These are phyloP conservation scores for Malurus cyaneus DNA, from an alignment of 2,113 vertebrate species.

Conservation along the genomic window DNA sequence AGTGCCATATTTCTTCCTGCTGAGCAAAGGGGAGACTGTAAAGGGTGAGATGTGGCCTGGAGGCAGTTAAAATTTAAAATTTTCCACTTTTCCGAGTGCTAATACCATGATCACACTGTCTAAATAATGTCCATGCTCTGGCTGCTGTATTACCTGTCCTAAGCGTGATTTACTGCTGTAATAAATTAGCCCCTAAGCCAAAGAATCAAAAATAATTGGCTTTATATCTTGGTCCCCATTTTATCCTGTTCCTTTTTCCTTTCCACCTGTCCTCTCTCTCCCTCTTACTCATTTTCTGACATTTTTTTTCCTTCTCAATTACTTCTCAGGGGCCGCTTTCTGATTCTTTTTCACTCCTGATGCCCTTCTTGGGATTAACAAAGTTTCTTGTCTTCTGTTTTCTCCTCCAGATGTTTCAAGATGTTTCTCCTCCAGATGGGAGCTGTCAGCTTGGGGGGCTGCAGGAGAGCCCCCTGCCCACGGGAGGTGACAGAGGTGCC, in stretches of 20 bases:
- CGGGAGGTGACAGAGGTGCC: neutral
- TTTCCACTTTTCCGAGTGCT: slow-evolving; percentile 10
- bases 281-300: neutral
- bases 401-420: neutral
- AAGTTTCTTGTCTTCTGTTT: neutral
- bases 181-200: slow-evolving; percentile 33
- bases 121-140: slow-evolving; percentile 4
- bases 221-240: neutral
- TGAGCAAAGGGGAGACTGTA: neutral
- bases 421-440: too few relatives aligned
- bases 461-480: neutral
- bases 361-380: neutral
- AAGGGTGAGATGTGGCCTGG: neutral
- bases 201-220: slow-evolving; percentile 52
- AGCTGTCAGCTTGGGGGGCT: neutral
- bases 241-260: neutral
- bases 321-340: neutral
- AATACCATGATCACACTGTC: neutral
- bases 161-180: neutral
- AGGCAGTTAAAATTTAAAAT: neutral
- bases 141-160: neutral
- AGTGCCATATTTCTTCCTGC: fast-evolving
- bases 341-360: neutral
- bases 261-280: neutral
- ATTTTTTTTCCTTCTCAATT: neutral